Base-by-base conservation (phyloP, 2,113 vertebrate species). In the Heterotilapia buettikoferi region DNA sequence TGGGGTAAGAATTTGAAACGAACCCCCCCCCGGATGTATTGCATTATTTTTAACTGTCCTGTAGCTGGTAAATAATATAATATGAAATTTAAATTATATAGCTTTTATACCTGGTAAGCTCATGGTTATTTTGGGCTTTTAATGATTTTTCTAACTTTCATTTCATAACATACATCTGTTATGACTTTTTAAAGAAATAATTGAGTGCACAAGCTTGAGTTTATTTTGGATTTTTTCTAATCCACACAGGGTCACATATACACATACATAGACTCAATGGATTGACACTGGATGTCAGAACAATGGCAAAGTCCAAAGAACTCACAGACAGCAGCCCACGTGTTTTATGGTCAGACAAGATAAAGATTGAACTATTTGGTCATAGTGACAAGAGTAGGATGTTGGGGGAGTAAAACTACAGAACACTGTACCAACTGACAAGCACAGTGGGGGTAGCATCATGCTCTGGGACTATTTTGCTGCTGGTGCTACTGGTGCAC, bases 1-100 rank as follows among this genome's bases (percentile, higher is more conserved):
- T 61, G 26, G 3, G 57, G 57, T 61, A 31, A 61, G 26, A 61
- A 18, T 61, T 9, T 61, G 57, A 59, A 59, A 31, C 14, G 0
- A 11, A 0, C 6, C 54, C 21, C 52, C n/a, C 7, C 7, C 1
- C 1, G 0, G 54, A 14, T 29, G 7, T 59, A 59, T 59, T 29
- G 13, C 56, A 59, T 9, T 59, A 59, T 59, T 59, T 59, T 59
- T 3, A 18, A 59, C 7, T 2, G 26, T 31, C 26, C 26, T 31
- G 1, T 31, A 59, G 56, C 56, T 31, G 56, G 26, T 18, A 59
- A 59, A 59, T 57, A 29, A 57, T 57, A 57, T 57, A 29, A 57
- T 57, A 57, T 57, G 12, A 26, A 3, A 56, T 26, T 56, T 24
- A 56, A 56, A 56, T 7, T 13, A 56, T 26, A 1, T 26, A 56